Percentiles rank a stretch among this genome's conserved stretches.
Conservation (phyloP, 1,140 invertebrate genomes). For the Coelopa frigida region DNA sequence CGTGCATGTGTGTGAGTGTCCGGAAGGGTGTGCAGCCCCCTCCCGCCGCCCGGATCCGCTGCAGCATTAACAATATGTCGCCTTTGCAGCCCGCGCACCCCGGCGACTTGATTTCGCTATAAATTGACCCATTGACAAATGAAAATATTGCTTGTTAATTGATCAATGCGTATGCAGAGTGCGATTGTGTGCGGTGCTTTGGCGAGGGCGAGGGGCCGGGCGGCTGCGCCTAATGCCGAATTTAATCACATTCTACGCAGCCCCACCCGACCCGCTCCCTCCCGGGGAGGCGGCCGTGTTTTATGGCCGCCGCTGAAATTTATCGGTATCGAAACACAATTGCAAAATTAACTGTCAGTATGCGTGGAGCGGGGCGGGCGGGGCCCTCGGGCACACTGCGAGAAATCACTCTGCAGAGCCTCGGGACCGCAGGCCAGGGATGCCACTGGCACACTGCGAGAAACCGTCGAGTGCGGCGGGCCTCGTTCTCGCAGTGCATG, state of each 20-base stretch:
- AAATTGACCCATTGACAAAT: slow-evolving; percentile 44
- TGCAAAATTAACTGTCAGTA: slow-evolving; percentile 45
- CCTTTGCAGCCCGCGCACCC: neutral
- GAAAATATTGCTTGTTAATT: slow-evolving; percentile 44
- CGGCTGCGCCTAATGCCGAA: slow-evolving; percentile 10
- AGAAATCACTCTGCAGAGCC: neutral
- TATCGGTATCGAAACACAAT: slow-evolving; percentile 45
- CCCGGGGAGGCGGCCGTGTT: slow-evolving; percentile 16
- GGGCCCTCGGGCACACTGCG: neutral
- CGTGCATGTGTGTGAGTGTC: neutral
- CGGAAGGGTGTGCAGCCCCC: slow-evolving; percentile 6
- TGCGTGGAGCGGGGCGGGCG: slow-evolving; percentile 24
- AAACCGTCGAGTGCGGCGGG: too few species aligned
- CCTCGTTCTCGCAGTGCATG: too few species aligned
- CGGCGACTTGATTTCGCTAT: slow-evolving; percentile 32
- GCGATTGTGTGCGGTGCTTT: too few species aligned
- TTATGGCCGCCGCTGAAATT: slow-evolving; percentile 35
- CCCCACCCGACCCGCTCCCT: neutral
- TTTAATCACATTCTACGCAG: slow-evolving; percentile 17
- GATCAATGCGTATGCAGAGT: slow-evolving; percentile 41
- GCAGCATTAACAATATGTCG: slow-evolving; percentile 40
- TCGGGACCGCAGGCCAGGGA: too few species aligned
- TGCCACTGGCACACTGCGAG: too few species aligned
- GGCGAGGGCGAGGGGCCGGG: too few species aligned
- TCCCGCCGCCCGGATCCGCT: slow-evolving; percentile 28